These are phyloP conservation scores for Sycophaga agraensis DNA, from an alignment of 1,140 invertebrate species.

Conservation along the genomic window DNA sequence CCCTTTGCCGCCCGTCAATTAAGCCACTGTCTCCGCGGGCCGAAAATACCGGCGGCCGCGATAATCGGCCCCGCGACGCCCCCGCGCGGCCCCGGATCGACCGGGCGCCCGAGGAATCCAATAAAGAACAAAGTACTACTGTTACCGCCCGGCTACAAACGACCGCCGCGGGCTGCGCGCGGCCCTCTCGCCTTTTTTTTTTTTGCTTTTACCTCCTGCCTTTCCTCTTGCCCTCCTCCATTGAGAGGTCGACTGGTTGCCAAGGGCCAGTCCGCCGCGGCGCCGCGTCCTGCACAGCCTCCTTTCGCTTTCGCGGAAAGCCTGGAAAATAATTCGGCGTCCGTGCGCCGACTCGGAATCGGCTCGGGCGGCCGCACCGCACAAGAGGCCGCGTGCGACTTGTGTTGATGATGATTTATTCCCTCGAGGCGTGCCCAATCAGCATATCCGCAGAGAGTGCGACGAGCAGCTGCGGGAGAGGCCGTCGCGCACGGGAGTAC, in stretches of 20 bases:
- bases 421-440: no score
- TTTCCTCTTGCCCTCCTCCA: neutral
- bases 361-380: no score
- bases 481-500: no score
- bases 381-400: no score
- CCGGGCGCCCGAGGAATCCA: constrained; percentile 5
- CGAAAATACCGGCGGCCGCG: neutral
- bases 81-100: neutral
- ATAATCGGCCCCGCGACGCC: neutral
- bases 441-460: no score
- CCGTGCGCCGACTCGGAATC: no score
- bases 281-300: no score
- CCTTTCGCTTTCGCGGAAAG: no score
- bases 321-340: no score
- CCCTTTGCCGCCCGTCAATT: neutral
- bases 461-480: no score
- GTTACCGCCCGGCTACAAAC: constrained; percentile 25
- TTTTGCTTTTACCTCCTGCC: neutral
- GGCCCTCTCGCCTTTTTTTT: neutral
- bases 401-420: no score
- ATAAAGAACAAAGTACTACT: constrained; percentile 29
- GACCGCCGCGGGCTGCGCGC: constrained; percentile 21
- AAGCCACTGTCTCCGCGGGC: no score
- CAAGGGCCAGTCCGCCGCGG: neutral
- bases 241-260: neutral